Base-by-base conservation (phyloP, 2,797 vertebrate species). In the Chloroceryle inda region DNA sequence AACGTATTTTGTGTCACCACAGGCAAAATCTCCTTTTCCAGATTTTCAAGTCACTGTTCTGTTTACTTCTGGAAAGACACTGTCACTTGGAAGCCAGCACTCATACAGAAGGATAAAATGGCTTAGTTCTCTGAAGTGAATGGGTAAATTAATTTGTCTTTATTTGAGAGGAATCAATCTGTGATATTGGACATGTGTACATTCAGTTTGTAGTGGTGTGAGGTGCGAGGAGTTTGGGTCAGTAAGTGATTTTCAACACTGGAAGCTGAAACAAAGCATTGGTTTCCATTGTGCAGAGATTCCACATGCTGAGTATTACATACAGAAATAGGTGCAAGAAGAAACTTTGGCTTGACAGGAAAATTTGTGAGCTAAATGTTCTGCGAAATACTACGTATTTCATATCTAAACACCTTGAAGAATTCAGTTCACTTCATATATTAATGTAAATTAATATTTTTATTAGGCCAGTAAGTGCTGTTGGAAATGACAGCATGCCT, bases 351-450 rank as follows among this genome's bases (percentile, higher is more conserved):
- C 18, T 75, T 79, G 63, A 47, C 22, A 52, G 23, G 40, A 56
- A 91, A 38, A 82, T 31, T 58, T 87, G 42, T 88, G 49, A 85
- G 47, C 24, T 82, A 64, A 68, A 86, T 81, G 40, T 91, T 80
- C 33, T 53, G 61, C 77, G 33, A 92, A 76, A 47, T 82, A 37
- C 16, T 78, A 11, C 58, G 29, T 81, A 14, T 76, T 89, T 87
- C 74, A 56, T 26, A 59, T 68, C 88, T 75, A 53, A 74, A 50
- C 19, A 72, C 53, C n/a, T 50, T 63, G 40, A 91, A 71, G 24
- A 85, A 47, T 88, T 89, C 38, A 5, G 13, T 77, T 88, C 37
- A 53, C 53, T 85, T 85, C 14, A 27, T 42, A 16, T 83, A 80
- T 85, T 92, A 56, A 24, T 61, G 22, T 47, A 77, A 82, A 83